Percentiles rank a stretch among this genome's conserved stretches.
Conservation (phyloP, 2,888 invertebrate species). For the Oligia fasciuncula region DNA sequence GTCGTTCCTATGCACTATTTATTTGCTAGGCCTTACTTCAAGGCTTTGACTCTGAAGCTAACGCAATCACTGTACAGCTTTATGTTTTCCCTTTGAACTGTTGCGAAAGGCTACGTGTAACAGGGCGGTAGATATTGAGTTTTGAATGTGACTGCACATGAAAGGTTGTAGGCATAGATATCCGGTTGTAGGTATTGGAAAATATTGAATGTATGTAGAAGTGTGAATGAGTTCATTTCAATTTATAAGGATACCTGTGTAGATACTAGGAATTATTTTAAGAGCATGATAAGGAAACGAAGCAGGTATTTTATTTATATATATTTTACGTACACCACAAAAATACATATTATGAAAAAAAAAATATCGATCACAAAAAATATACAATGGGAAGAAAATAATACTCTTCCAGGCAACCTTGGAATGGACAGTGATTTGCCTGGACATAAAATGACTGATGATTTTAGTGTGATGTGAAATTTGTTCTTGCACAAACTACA, state of each 20-base stretch:
- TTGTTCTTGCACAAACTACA: neutral
- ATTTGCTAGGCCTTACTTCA: conserved; percentile 25
- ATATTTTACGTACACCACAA: too few relatives aligned
- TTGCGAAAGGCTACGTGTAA: conserved; percentile 15
- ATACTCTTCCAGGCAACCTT: too few relatives aligned
- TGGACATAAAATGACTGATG: too few relatives aligned
- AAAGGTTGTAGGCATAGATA: neutral
- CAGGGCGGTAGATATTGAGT: conserved; percentile 6
- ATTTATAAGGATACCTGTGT: neutral
- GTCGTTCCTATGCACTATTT: conserved; percentile 22
- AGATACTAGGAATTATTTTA: neutral
- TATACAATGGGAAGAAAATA: too few relatives aligned
- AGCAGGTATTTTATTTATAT: neutral
- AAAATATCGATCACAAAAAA: too few relatives aligned
- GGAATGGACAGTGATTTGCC: too few relatives aligned
- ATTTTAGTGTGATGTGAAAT: neutral
- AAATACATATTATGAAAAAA: too few relatives aligned
- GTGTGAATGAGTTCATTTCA: neutral
- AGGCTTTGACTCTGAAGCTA: conserved; percentile 42
- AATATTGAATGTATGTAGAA: neutral
- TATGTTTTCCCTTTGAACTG: conserved; percentile 40
- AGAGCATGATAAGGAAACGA: neutral
- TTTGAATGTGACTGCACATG: neutral
- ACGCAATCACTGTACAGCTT: conserved; percentile 29
- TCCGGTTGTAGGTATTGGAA: neutral